These are phyloP conservation scores for Mungos mungo DNA, from an alignment of 2,113 vertebrate species.

Conservation along the genomic window DNA sequence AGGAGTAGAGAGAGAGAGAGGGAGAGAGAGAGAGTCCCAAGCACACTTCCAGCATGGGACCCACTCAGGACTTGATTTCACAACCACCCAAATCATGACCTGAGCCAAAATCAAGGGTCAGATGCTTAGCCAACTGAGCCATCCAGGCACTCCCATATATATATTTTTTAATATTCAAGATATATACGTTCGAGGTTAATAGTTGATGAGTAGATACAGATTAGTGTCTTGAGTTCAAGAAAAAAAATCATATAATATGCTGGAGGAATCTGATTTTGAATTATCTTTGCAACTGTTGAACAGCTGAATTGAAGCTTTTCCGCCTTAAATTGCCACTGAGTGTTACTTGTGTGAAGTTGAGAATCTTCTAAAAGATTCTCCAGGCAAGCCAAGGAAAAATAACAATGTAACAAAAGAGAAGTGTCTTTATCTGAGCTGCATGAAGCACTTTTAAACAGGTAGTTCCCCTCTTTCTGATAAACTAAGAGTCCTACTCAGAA, in stretches of 20 bases:
- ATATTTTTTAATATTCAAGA: not conserved
- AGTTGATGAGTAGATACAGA: not conserved
- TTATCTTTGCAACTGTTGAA: not conserved
- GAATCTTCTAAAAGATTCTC: not conserved
- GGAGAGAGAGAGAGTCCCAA: too few species aligned
- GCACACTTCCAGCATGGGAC: too few species aligned
- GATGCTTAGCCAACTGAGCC: too few species aligned
- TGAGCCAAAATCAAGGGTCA: too few species aligned
- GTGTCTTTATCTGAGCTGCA: not conserved
- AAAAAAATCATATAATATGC: not conserved
- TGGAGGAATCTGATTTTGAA: not conserved
- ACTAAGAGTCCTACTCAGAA: not conserved
- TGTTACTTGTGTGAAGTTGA: not conserved
- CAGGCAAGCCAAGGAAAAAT: not conserved
- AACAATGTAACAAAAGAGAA: not conserved
- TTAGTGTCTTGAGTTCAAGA: not conserved
- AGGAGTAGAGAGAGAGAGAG: too few species aligned
- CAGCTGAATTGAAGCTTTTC: not conserved
- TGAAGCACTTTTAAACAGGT: conserved; percentile 1
- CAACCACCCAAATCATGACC: too few species aligned
- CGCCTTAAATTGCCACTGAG: not conserved
- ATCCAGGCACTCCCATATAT: not conserved
- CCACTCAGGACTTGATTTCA: too few species aligned
- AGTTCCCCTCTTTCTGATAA: conserved; percentile 16
- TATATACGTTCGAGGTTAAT: not conserved